Conservation (phyloP, 2,113 vertebrate genomes). For the Brienomyrus longianalis region DNA sequence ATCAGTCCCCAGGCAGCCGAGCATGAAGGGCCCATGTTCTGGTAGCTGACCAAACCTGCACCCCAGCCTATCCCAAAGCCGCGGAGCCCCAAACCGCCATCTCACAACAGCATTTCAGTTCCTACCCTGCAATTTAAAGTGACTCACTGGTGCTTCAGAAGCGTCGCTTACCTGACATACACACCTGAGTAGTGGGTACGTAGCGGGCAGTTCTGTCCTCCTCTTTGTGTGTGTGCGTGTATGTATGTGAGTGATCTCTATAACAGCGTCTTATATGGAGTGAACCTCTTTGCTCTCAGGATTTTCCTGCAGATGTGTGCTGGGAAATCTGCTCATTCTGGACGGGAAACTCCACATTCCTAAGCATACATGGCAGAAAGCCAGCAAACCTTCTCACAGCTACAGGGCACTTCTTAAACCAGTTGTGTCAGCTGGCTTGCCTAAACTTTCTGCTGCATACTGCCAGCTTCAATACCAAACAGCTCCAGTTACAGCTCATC, state of each 20-base stretch:
- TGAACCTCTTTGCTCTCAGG: not conserved
- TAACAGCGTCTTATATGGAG: not conserved
- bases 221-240: not conserved
- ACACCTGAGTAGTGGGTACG: no score
- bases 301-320: not conserved
- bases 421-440: not conserved
- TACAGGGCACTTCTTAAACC: not conserved
- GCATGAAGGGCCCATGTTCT: not conserved
- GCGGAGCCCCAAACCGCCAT: no score
- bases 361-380: not conserved
- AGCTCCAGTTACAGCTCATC: not conserved
- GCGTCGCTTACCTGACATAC: not conserved
- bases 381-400: not conserved
- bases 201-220: not conserved
- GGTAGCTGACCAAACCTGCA: not conserved
- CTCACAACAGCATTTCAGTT: not conserved
- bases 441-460: not conserved
- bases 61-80: no score
- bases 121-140: not conserved
- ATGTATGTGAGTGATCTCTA: not conserved
- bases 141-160: not conserved
- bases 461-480: not conserved
- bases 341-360: constrained; percentile 6
- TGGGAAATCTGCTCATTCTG: not conserved
- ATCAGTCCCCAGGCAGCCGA: not conserved